Base-by-base conservation (phyloP, 1,140 invertebrate genomes). In the Anastrepha obliqua region DNA sequence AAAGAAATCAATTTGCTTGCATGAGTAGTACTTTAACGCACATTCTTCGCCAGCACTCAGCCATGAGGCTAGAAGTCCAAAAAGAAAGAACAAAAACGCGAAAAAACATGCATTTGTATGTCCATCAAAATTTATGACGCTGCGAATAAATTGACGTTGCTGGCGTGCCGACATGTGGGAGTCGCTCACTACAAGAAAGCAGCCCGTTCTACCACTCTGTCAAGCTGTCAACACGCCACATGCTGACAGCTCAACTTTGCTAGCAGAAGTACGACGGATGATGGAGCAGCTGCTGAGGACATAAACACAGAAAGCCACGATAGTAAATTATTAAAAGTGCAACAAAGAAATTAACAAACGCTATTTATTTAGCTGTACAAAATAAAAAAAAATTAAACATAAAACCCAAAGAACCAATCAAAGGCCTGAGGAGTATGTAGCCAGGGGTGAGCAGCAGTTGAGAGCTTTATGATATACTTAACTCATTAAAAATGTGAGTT, bases 161-260 rank as follows among this genome's bases (percentile, higher is more conserved):
- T 13, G 51, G 51, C 47, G 4, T 51, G 47, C 7, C 44, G 11
- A 13, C 20, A 58, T 81, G 51, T 58, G 74, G 20, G n/a, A n/a
- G 39, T 47, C 51, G 20, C 17, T 55, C 51, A 1, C 20, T 42
- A 29, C 2, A 15, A 8, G 11, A 74, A 74, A 29, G 6, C 15
- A 15, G 47, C n/a, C 17, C 47, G n/a, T 55, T 62, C 74, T 47
- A 39, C 17, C 74, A 81, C 74, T 81, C 74, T 55, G 74, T 81
- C 74, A 81, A 81, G 74, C 74, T 81, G 74, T 51, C 74, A 81
- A 81, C 74, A 42, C 74, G n/a, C 44, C 47, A n/a, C 47, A 81
- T 15, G 74, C 74, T 81, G 74, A 81, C 74, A 81, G 8, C 74
- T 55, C 74, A 58, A 81, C 74, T 55, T 81, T 81, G 74, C 47